These are phyloP conservation scores for Microhierax caerulescens DNA, from an alignment of 2,797 vertebrate species.

Conservation along the genomic window DNA sequence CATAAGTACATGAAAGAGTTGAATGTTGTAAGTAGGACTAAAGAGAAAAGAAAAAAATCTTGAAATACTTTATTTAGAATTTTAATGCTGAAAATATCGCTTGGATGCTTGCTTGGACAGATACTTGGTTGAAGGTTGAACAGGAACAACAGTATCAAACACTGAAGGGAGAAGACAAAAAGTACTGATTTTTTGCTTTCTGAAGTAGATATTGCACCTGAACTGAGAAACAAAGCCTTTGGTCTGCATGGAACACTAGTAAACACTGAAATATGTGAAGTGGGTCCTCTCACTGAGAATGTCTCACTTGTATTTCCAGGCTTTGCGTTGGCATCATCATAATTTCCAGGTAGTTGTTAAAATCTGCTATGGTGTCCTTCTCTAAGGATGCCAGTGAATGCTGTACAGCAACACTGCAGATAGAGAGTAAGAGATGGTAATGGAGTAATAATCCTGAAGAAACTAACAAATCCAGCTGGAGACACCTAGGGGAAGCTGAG, in stretches of 20 bases:
- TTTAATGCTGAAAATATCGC: not conserved
- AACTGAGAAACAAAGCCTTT: not conserved
- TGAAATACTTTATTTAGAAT: not conserved
- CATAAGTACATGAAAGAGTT: not conserved
- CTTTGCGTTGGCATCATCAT: not conserved
- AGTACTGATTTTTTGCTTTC: not conserved
- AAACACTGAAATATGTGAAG: not conserved
- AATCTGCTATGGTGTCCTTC: not conserved
- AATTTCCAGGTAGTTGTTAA: not conserved
- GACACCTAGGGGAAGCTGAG: not conserved
- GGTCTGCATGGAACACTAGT: not conserved
- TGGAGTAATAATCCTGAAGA: not conserved
- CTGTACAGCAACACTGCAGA: not conserved
- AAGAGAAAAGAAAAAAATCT: not conserved
- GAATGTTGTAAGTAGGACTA: not conserved
- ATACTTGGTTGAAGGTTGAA: not conserved
- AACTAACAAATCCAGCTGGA: not conserved
- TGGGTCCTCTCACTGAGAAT: not conserved
- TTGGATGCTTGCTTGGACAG: not conserved
- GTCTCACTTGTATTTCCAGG: not conserved
- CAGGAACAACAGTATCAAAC: not conserved
- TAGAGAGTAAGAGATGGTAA: not conserved
- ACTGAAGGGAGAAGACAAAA: not conserved
- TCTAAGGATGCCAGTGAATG: not conserved
- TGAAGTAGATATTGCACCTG: not conserved